Conservation (phyloP, 2,888 invertebrate species). For the Drosophila affinis region DNA sequence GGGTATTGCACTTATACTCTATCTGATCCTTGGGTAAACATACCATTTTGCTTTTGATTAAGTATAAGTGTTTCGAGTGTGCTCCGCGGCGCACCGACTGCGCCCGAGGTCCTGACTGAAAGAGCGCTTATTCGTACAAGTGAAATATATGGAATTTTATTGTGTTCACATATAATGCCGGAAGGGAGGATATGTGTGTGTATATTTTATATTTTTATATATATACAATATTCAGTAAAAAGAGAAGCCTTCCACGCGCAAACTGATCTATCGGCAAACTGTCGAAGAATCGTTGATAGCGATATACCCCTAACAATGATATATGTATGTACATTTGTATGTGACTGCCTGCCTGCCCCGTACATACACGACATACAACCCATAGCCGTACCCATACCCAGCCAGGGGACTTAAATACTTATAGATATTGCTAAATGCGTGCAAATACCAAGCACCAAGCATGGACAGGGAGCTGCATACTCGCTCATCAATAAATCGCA, state of each 20-base stretch:
- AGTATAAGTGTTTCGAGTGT: background rate
- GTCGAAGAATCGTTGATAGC: conserved; percentile 78
- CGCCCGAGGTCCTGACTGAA: conserved; percentile 24
- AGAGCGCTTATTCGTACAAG: conserved; percentile 11
- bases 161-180: conserved; percentile 10
- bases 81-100: background rate
- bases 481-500: background rate
- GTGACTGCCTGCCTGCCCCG: background rate
- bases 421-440: conserved; percentile 33
- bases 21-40: conserved; percentile 2
- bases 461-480: background rate
- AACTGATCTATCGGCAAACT: conserved; percentile 80
- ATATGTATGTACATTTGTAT: conserved; percentile 26
- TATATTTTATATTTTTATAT: background rate
- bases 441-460: conserved; percentile 31
- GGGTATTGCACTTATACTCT: background rate
- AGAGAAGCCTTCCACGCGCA: conserved; percentile 72
- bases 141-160: background rate
- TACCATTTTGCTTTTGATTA: conserved; percentile 28
- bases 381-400: conserved; percentile 18
- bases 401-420: conserved; percentile 16
- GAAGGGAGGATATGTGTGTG: background rate
- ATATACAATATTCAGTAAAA: conserved; percentile 36
- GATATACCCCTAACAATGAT: conserved; percentile 58
- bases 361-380: conserved; percentile 1